Evolutionary conservation across 2,113 vertebrate genomes (phyloP), one percentile per base, ranked within the genome.

Genomic region (Solea solea): DNA sequence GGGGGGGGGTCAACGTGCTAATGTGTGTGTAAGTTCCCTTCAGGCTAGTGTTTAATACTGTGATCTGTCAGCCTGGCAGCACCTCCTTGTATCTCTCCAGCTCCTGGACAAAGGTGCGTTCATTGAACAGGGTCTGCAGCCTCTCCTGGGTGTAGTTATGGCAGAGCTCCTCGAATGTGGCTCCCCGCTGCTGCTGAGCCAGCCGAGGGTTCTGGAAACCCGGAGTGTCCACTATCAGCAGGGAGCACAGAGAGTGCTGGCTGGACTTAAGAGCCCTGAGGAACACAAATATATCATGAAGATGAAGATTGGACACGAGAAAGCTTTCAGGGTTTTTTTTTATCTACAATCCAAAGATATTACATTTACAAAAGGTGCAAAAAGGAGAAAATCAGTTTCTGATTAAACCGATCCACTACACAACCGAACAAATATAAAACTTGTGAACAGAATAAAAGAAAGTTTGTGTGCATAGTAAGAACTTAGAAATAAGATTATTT

Each of bases 111-210:
- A 96, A 98, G 39, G 96, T 97, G 59, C 95, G 94, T 69, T 99
- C 95, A 0, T 99, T 96, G 89, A 98, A 99, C 10, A 99, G 94
- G 0, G 91, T 93, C 93, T 99, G 98, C 80, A 99, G 94, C 55
- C 97, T 93, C 84, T 99, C 97, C 91, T 99, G 98, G 39, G 96
- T 87, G 0, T 99, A 99, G 93, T 99, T 99, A 82, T 99, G 97
- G 86, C 97, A 98, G 41, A 99, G 95, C 85, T 99, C 98, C 84
- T 99, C 97, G 0, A 98, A 99, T 39, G 96, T 97, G 87, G 96
- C 96, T 0, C 95, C 96, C 0, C 97, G 93, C 55, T 93, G 92
- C 2, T 94, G 93, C 42, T 95, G 95, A 0, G 93, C 92, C 79
- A 95, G 87, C 51, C 95, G 94, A 0, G 97, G 97, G 91, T 98